Evolutionary conservation across 2,888 invertebrate genomes (phyloP).

Genomic region (Synergus itoensis): DNA sequence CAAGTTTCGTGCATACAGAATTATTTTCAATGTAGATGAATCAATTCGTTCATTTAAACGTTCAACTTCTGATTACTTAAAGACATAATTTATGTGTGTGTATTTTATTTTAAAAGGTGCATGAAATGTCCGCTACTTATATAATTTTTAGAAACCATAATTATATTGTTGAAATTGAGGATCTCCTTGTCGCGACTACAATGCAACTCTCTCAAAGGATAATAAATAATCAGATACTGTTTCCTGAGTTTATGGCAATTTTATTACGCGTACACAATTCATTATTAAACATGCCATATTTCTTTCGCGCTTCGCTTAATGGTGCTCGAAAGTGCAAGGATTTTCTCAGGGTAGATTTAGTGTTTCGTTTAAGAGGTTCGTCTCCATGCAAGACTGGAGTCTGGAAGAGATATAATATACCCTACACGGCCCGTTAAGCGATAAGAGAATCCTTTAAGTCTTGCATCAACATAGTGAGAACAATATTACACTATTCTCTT

Average conservation of each 20-base stretch:
- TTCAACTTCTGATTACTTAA: neutral
- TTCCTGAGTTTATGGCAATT: constrained; percentile 33
- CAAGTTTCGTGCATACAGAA: too few species aligned
- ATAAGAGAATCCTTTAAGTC: constrained; percentile 30
- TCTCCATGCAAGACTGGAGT: constrained; percentile 18
- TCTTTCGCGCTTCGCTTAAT: constrained; percentile 5
- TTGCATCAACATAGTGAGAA: constrained; percentile 29
- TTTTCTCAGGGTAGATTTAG: constrained; percentile 36
- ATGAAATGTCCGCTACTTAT: too few species aligned
- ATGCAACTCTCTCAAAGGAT: neutral
- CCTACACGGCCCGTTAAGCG: constrained; percentile 30
- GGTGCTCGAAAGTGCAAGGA: constrained; percentile 38
- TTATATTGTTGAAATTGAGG: constrained; percentile 1
- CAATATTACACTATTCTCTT: constrained; percentile 28
- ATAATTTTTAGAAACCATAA: neutral
- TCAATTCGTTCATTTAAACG: too few species aligned
- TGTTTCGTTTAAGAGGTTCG: constrained; percentile 37
- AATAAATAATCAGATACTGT: constrained; percentile 36
- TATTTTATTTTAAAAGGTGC: neutral
- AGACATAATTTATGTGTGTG: neutral
- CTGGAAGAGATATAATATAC: constrained; percentile 9
- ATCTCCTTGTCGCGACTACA: neutral
- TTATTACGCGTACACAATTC: constrained; percentile 24
- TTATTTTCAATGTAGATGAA: too few species aligned
- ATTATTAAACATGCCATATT: constrained; percentile 31